Evolutionary conservation across 2,888 invertebrate genomes (phyloP), one percentile per base, ranked within the genome.

Genomic region (Drosophila niveifrons): DNA sequence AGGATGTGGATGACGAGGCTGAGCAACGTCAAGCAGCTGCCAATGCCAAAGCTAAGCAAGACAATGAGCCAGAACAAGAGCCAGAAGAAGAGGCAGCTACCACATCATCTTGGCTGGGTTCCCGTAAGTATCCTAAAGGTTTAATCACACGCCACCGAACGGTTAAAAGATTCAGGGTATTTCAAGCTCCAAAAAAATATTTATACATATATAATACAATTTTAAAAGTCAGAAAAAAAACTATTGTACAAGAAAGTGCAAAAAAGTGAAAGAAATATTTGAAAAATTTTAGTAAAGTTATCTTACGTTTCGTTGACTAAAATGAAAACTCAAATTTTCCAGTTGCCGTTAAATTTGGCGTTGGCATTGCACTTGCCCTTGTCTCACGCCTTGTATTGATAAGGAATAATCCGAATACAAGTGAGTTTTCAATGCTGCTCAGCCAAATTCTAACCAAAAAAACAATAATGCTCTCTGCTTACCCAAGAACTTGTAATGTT

Each of bases 311-410:
- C 73, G 57, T 65, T 58, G 18, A 80, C 69, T 80, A 72, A 83
- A 81, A 66, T 65, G 67, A 63, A 63, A 47, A 78, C 78, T 86
- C 90, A 91, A 58, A 57, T 95, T 94, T 96, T 96, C 92, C 96
- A 97, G 97, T 96, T 95, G 95, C 96, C 93, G 95, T 96, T 94
- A 97, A 96, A 94, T 94, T 97, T 94, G 95, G 95, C 93, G 95
- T 97, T 93, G 97, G 97, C 92, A 94, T 96, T 93, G 96, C 96
- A 91, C 94, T 97, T 92, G 95, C 96, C 93, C 94, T 95, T 92
- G 96, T 96, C 92, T 97, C 97, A 90, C 96, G 96, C 94, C 95
- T 96, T 93, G 96, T 97, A 92, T 95, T 97, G 93, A 95, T 96
- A 93, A 96, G 95, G 93, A 95, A 95, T 93, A 91, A 88, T 87